Conservation (phyloP, 2,797 vertebrate genomes). For the Rhyacichthys aspro region DNA sequence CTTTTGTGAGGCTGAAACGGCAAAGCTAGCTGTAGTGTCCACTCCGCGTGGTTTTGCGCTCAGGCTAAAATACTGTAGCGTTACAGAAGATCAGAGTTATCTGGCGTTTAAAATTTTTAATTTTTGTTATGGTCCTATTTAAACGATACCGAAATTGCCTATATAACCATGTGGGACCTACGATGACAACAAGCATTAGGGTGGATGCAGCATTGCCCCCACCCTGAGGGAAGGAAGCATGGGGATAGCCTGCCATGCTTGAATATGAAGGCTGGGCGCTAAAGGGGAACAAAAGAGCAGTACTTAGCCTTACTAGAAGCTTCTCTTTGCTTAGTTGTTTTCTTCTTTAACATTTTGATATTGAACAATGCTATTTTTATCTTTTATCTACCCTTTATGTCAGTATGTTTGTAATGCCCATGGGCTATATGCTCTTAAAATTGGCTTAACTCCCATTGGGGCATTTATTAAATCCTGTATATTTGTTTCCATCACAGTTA, state of each 20-base stretch:
- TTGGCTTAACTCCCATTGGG: no score
- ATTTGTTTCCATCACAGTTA: not conserved
- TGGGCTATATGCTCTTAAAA: no score
- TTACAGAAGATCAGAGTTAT: not conserved
- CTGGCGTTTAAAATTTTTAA: not conserved
- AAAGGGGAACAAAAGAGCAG: constrained; percentile 40
- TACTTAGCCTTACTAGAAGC: no score
- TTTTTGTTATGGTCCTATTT: not conserved
- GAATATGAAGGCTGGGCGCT: constrained; percentile 10
- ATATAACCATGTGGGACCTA: constrained; percentile 52
- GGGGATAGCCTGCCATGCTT: constrained; percentile 20
- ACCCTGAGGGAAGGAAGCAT: not conserved
- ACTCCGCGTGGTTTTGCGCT: not conserved
- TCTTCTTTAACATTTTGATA: no score
- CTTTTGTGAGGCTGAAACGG: not conserved
- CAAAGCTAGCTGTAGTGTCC: not conserved
- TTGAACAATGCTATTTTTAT: no score
- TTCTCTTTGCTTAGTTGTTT: no score
- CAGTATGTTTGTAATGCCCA: no score
- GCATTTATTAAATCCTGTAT: not conserved
- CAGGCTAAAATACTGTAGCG: not conserved
- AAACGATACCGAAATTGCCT: not conserved
- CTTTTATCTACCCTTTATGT: no score
- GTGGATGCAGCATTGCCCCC: constrained; percentile 42
- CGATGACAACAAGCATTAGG: constrained; percentile 49